Conservation (phyloP, 1,140 invertebrate species). For the Hycleus phaleratus region DNA sequence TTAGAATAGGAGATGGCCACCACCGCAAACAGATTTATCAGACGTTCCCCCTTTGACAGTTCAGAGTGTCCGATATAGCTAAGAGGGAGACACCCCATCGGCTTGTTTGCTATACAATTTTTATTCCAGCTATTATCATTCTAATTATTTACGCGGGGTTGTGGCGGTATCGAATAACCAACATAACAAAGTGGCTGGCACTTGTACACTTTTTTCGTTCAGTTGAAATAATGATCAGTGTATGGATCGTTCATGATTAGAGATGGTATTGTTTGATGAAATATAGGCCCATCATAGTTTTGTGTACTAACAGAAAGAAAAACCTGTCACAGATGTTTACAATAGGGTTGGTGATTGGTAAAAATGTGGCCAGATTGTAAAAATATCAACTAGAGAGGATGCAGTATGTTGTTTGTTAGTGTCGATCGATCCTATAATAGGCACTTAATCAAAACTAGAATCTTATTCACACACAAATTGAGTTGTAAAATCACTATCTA, state of each 20-base stretch:
- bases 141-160: conserved; percentile 30
- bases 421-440: no score
- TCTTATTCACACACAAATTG: no score
- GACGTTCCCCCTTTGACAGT: conserved; percentile 25
- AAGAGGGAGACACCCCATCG: conserved; percentile 20
- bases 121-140: conserved; percentile 36
- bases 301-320: conserved; percentile 8
- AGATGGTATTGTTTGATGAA: conserved; percentile 30
- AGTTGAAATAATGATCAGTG: conserved; percentile 6
- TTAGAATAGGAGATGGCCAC: conserved; percentile 24
- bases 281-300: conserved; percentile 21
- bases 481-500: no score
- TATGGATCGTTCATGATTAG: conserved; percentile 31
- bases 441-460: no score
- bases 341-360: conserved; percentile 24
- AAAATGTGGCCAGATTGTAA: conserved; percentile 21
- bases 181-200: conserved; percentile 31
- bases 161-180: conserved; percentile 24
- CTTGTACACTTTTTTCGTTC: background rate
- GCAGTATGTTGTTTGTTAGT: no score
- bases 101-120: conserved; percentile 29
- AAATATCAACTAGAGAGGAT: no score
- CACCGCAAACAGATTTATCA: conserved; percentile 34
- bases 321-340: conserved; percentile 35
- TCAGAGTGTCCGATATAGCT: conserved; percentile 23